Conservation (phyloP, 30 jellyfish, hydroid and myxozoan species). For the Turritopsis dohrnii region DNA sequence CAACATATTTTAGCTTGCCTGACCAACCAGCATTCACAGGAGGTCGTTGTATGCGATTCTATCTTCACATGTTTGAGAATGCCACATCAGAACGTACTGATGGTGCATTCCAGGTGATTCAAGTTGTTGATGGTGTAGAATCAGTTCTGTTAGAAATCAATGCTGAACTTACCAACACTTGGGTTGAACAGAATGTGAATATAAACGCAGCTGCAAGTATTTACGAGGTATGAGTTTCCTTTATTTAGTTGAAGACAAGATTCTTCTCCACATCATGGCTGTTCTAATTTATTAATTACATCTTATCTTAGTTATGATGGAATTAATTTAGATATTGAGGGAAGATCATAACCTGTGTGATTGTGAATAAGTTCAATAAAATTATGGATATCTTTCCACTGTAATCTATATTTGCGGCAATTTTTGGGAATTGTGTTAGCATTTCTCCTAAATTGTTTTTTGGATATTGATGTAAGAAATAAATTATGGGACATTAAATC, state of each 20-base stretch:
- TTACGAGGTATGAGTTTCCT: slow-evolving; percentile 5
- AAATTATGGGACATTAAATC: too few species aligned
- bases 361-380: too few species aligned
- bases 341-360: too few species aligned
- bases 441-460: too few species aligned
- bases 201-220: neutral
- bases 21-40: slow-evolving; percentile 2
- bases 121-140: neutral
- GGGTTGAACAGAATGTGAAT: slow-evolving; percentile 2
- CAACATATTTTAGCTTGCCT: neutral
- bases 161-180: neutral
- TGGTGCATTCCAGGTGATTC: slow-evolving; percentile 3
- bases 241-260: neutral
- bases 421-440: too few species aligned
- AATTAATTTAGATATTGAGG: too few species aligned
- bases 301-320: too few species aligned
- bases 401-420: too few species aligned
- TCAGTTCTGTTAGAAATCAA: neutral
- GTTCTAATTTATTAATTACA: too few species aligned
- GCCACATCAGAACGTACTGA: neutral
- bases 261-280: too few species aligned
- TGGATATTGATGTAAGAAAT: too few species aligned
- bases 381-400: too few species aligned
- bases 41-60: slow-evolving; percentile 1
- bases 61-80: slow-evolving; percentile 13